Base-by-base conservation (phyloP, 1,140 invertebrate species). In the Drosophila orosa region DNA sequence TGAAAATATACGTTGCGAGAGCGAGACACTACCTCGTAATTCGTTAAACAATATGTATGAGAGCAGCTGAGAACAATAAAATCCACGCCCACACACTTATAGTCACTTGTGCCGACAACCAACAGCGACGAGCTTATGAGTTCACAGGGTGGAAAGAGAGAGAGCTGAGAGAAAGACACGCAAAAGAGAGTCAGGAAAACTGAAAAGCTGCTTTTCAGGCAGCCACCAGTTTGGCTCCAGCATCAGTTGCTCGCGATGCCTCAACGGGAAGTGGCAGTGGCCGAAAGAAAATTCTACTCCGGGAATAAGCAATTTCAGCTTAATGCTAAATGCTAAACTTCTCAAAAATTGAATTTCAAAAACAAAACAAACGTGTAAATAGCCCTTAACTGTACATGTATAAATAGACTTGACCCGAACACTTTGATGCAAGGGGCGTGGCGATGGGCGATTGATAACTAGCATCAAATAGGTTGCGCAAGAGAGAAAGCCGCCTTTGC, bases 61-160 rank as follows among this genome's bases (percentile, higher is more conserved):
- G 60, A 48, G 50, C 19, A 33, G 17, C 12, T 42, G 40, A 81
- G 17, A 85, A 74, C 74, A 76, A 84, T 77, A 61, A 56, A 82
- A 86, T 81, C 52, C 79, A 83, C 83, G 83, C 83, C 84, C 83
- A 79, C 60, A 76, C 50, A 42, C 61, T 66, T 68, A 13, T 52
- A 67, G n/a, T 22, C 48, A 44, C 35, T 75, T 50, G 27, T 13
- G 47, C 50, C 55, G 55, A 42, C 73, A 76, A 50, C 73, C 73
- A 76, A 76, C 47, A 55, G 54, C 62, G 35, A 33, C 62, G 35
- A 48, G 52, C 45, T 74, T 44, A 29, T 52, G 54, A 75, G 61
- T 54, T 54, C 24, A 33, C 52, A 37, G 72, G 50, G 54, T 74
- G 61, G 71, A 35, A 27, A 48, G 25, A 54, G 60, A 54, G 60